Conservation (phyloP, 2,888 invertebrate genomes). For the Bellardia pandia region DNA sequence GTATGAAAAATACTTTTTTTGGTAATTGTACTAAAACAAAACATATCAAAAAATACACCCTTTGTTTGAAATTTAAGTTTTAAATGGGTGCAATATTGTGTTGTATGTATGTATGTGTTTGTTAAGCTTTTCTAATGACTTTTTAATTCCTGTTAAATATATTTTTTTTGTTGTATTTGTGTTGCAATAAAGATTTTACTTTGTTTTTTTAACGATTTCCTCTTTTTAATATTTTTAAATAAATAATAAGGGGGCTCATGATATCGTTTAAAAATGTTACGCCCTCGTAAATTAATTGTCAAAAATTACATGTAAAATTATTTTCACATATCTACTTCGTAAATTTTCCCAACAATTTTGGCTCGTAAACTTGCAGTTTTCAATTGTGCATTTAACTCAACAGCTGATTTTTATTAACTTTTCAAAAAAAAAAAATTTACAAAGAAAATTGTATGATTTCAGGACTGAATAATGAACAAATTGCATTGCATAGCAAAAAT, state of each 20-base stretch:
- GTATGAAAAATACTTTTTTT: neutral
- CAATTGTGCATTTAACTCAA: no score
- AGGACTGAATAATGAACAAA: no score
- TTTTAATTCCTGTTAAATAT: constrained; percentile 57
- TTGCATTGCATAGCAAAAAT: no score
- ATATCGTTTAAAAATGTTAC: no score
- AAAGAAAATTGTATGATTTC: no score
- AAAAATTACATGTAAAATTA: no score
- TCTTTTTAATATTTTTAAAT: neutral
- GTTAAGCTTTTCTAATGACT: constrained; percentile 56
- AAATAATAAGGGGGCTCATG: neutral
- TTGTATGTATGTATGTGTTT: neutral
- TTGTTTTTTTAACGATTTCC: neutral
- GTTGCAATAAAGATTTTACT: constrained; percentile 5
- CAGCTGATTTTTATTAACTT: no score
- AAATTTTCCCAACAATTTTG: no score
- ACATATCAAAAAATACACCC: constrained; percentile 16
- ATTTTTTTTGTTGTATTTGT: neutral
- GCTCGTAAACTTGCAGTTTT: no score
- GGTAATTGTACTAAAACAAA: neutral
- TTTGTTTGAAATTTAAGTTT: constrained; percentile 18
- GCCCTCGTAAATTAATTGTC: no score
- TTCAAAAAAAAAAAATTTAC: no score
- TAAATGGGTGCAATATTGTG: neutral
- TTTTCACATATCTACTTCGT: no score